Percentiles rank a stretch among this genome's conserved stretches.
Evolutionary conservation across 1,140 invertebrate genomes (phyloP).

Genomic region (Akabosia matsudoensis): DNA sequence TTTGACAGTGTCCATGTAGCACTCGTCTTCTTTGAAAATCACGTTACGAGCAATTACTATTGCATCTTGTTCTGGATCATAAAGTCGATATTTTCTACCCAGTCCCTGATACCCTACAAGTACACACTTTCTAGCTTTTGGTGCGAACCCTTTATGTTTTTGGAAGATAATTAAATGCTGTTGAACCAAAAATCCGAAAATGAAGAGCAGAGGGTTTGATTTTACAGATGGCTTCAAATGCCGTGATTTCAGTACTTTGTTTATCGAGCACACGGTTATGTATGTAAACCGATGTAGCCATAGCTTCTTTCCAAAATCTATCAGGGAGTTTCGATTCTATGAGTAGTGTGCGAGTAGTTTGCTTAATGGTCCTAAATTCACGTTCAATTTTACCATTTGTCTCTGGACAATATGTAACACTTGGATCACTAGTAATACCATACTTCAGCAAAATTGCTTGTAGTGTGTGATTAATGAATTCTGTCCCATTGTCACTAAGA

Average conservation of each 20-base stretch:
- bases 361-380: slow-evolving; percentile 50
- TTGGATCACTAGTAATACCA: slow-evolving; percentile 48
- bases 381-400: slow-evolving; percentile 56
- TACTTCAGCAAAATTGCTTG: not conserved
- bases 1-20: too few relatives aligned
- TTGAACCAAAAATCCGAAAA: slow-evolving; percentile 37
- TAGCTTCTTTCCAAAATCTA: slow-evolving; percentile 54
- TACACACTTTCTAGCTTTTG: slow-evolving; percentile 41
- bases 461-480: not conserved
- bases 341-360: slow-evolving; percentile 47
- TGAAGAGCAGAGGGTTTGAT: slow-evolving; percentile 42
- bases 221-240: slow-evolving; percentile 46
- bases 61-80: not conserved
- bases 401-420: slow-evolving; percentile 53
- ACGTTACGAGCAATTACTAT: not conserved
- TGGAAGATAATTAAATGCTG: not conserved
- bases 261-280: slow-evolving; percentile 48
- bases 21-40: not conserved
- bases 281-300: slow-evolving; percentile 52
- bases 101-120: slow-evolving; percentile 30
- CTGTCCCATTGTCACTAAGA: not conserved
- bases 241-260: slow-evolving; percentile 32
- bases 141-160: slow-evolving; percentile 31
- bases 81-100: too few relatives aligned
- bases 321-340: slow-evolving; percentile 49